phyloP scores from a whole-genome alignment of 92 coral and sea anemone genomes.

The Heteractis magnifica region DNA sequence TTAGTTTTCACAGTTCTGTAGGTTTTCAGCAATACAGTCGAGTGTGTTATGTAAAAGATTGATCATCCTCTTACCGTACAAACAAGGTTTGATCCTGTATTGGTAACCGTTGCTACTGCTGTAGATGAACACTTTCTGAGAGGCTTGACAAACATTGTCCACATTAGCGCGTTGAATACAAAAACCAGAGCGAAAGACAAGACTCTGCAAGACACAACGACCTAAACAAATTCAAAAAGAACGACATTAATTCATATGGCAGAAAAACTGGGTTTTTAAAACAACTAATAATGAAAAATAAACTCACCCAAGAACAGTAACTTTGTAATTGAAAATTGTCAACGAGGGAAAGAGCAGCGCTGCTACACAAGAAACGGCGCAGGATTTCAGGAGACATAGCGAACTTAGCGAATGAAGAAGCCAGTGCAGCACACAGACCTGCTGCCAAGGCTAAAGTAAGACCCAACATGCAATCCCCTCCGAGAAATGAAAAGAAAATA shows the following conservation, averaged over 20 bases:
- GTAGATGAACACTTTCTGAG: slow-evolving; percentile 75
- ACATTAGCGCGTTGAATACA: slow-evolving; percentile 90
- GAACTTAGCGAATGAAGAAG: slow-evolving; percentile 89
- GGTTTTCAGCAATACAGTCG: no score
- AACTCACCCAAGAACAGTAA: slow-evolving; percentile 10
- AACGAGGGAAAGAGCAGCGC: slow-evolving; percentile 22
- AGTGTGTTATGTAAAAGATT: not conserved
- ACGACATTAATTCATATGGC: not conserved
- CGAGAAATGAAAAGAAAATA: not conserved
- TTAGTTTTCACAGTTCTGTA: not conserved
- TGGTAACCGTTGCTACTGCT: slow-evolving; percentile 83
- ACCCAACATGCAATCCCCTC: slow-evolving; percentile 51
- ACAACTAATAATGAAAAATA: not conserved
- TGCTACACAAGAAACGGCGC: slow-evolving; percentile 43
- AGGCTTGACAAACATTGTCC: slow-evolving; percentile 98
- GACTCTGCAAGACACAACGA: slow-evolving; percentile 57
- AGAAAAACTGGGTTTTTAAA: not conserved
- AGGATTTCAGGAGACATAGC: slow-evolving; percentile 82
- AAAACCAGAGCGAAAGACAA: slow-evolving; percentile 65
- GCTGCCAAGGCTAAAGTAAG: slow-evolving; percentile 74
- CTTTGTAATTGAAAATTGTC: not conserved
- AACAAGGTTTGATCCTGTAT: slow-evolving; percentile 90
- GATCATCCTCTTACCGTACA: slow-evolving; percentile 65
- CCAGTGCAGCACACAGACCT: slow-evolving; percentile 89
- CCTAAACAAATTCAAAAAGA: slow-evolving; percentile 31